Conservation (phyloP, 2,113 vertebrate genomes). For the Prochilodus magdalenae region DNA sequence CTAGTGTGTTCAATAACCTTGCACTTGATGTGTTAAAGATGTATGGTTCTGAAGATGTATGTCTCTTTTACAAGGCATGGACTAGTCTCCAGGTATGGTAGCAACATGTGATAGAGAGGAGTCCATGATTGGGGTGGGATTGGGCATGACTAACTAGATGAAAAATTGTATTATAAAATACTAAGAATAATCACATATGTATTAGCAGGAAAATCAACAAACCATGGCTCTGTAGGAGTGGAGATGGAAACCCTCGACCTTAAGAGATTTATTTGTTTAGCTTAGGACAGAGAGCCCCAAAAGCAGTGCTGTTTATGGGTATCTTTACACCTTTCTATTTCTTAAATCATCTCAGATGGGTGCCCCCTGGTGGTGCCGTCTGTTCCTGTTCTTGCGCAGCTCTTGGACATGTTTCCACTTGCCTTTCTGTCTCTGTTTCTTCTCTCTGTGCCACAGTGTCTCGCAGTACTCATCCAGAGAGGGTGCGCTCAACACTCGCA, state of each 20-base stretch:
- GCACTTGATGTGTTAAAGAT: no score
- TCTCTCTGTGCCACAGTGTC: conserved; percentile 91
- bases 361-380: conserved; percentile 83
- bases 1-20: no score
- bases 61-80: no score
- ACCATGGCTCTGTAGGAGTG: not conserved
- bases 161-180: no score
- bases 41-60: no score
- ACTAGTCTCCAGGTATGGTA: no score
- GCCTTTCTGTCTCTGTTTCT: conserved; percentile 79
- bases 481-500: conserved; percentile 86
- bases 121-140: no score
- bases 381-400: conserved; percentile 92
- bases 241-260: not conserved
- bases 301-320: not conserved
- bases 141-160: no score
- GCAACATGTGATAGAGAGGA: no score
- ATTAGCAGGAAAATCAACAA: not conserved
- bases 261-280: not conserved
- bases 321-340: not conserved
- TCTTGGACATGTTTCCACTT: conserved; percentile 99
- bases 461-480: conserved; percentile 96
- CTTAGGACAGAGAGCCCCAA: not conserved
- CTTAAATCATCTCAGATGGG: conserved; percentile 6
- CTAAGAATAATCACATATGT: not conserved